Conservation (phyloP, 2,888 invertebrate species). For the Isotomurus palustris region DNA sequence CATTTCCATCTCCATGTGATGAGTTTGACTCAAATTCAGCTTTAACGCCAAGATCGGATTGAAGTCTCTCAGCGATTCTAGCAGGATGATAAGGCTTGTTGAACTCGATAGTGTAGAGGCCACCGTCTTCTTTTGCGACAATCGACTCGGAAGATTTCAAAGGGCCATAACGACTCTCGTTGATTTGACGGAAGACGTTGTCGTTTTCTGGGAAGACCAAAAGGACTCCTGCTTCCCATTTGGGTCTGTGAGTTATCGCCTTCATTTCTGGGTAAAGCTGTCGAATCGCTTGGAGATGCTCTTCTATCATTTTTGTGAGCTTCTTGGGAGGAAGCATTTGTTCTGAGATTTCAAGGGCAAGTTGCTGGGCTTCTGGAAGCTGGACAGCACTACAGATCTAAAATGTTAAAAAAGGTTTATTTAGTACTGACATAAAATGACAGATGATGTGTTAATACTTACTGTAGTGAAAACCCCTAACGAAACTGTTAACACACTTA, state of each 20-base stretch:
- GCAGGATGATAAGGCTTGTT: constrained; percentile 36
- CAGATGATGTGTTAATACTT: too few species aligned
- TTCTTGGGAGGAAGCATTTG: constrained; percentile 27
- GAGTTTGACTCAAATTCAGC: constrained; percentile 31
- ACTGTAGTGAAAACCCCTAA: too few species aligned
- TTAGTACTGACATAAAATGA: too few species aligned
- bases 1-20: constrained; percentile 31
- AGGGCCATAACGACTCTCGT: constrained; percentile 36
- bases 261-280: constrained; percentile 31
- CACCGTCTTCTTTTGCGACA: background rate
- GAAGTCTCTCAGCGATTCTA: constrained; percentile 25
- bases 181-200: constrained; percentile 28
- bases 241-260: constrained; percentile 31
- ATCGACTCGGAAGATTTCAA: constrained; percentile 27
- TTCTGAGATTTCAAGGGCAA: constrained; percentile 30
- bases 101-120: constrained; percentile 28
- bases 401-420: background rate
- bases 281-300: constrained; percentile 29
- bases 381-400: too few species aligned
- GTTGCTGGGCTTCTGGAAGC: constrained; percentile 31
- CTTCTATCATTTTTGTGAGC: constrained; percentile 25
- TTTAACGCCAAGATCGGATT: constrained; percentile 24
- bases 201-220: constrained; percentile 20
- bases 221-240: constrained; percentile 37
- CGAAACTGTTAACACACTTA: too few species aligned